A percentile compares a stretch with the other conserved stretches of the same genome.
phyloP scores from a whole-genome alignment of 2,888 invertebrate genomes.

The Aphodius granarius region DNA sequence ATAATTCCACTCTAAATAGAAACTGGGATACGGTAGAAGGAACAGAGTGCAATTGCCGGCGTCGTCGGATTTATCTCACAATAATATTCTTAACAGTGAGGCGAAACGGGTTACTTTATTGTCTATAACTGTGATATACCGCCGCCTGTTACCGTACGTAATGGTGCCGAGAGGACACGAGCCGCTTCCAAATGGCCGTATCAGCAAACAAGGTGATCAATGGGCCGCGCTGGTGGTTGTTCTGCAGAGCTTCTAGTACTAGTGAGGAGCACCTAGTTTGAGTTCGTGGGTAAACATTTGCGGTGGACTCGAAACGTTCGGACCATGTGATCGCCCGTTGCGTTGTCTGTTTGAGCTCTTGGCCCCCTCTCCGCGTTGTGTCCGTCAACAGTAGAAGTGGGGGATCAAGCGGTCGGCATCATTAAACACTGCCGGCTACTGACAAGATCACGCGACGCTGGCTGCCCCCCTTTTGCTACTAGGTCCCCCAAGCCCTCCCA shows the following conservation, averaged over 20 bases:
- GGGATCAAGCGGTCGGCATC: background rate
- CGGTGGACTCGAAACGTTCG: slow-evolving; percentile 11
- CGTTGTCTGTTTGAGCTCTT: slow-evolving; percentile 8
- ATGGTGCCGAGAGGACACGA: background rate
- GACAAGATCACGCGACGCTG: background rate
- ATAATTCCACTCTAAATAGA: background rate
- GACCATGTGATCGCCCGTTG: background rate
- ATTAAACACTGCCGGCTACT: background rate
- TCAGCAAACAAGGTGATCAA: slow-evolving; percentile 16
- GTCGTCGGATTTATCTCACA: background rate
- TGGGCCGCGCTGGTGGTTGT: slow-evolving; percentile 5
- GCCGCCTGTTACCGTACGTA: background rate
- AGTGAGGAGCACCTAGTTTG: slow-evolving; percentile 7
- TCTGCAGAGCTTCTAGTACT: slow-evolving; percentile 5
- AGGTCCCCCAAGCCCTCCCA: background rate
- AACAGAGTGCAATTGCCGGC: background rate
- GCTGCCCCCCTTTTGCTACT: background rate
- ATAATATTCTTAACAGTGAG: slow-evolving; percentile 5
- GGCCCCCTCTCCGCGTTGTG: background rate
- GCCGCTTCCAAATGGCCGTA: slow-evolving; percentile 14
- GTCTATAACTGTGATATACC: slow-evolving; percentile 1
- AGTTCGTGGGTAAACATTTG: slow-evolving; percentile 16
- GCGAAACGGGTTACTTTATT: background rate
- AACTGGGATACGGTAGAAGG: background rate
- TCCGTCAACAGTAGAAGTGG: slow-evolving; percentile 5